Evolutionary conservation across 1,140 invertebrate genomes (phyloP), one percentile per base, ranked within the genome.

Genomic region (Drosophila seguyi): DNA sequence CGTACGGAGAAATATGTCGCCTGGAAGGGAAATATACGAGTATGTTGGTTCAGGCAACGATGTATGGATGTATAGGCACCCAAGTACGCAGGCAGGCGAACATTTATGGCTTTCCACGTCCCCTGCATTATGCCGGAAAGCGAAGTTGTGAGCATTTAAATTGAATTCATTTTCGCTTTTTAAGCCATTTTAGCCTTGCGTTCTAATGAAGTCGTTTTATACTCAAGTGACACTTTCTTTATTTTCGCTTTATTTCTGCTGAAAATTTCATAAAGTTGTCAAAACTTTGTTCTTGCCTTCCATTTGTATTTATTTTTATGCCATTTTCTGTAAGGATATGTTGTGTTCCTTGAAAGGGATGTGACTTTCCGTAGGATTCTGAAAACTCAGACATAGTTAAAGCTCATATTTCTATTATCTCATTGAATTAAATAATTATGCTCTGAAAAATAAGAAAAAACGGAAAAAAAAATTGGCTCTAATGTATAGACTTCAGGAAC

Each of bases 191-290:
- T 14, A 53, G 36, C 36, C 65, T 42, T 42, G 41, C 36, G 59
- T 36, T 31, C 13, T 44, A 66, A 66, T 66, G 61, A 69, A 55
- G 39, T 39, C 47, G 31, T 42, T 55, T 47, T 22, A 34, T 25
- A 18, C 20, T 45, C 42, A 38, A 66, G 61, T 67, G 47, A 67
- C 47, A 55, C 61, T 38, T 69, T 69, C 61, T 38, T n/a, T 67
- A 41, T 48, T 66, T 36, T 29, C n/a, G 25, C 25, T n/a, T 22
- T 13, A 14, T 5, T 20, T 44, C 25, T n/a, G n/a, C n/a, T n/a
- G 62, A 47, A 45, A 69, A 67, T 69, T 69, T 34, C 66, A 69
- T 67, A 67, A 67, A 67, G 39, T 55, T 55, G 62, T 29, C 62
- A 53, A 45, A 69, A 69, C 62, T 67, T 52, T 45, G 59, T 27